These are phyloP conservation scores for Panthera uncia DNA, from an alignment of 2,113 vertebrate genomes.

Conservation along the genomic window DNA sequence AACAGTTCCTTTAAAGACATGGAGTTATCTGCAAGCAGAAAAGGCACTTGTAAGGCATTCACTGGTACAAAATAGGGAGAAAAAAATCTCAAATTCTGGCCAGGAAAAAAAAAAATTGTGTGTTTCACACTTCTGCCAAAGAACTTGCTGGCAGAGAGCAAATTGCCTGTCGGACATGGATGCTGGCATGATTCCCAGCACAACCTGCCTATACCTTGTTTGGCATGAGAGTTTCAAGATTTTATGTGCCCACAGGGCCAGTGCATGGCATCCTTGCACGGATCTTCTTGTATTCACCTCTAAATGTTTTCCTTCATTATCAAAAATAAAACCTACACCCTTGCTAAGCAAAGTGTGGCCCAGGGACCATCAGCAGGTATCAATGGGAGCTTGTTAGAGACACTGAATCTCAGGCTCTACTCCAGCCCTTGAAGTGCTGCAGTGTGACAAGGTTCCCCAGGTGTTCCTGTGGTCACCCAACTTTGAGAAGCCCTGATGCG, in stretches of 20 bases:
- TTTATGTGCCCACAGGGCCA: neutral
- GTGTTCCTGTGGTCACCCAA: neutral
- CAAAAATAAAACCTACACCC: neutral
- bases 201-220: conserved; percentile 34
- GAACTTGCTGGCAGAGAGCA: conserved; percentile 67
- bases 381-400: neutral
- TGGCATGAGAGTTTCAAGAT: conserved; percentile 46
- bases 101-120: conserved; percentile 12
- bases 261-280: neutral
- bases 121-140: conserved; percentile 63
- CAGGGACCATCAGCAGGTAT: neutral
- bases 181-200: conserved; percentile 27
- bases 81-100: conserved; percentile 42
- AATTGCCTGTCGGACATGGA: conserved; percentile 48
- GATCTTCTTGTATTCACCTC: neutral
- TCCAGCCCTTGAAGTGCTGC: neutral
- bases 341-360: neutral
- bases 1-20: conserved; percentile 4
- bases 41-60: conserved; percentile 49
- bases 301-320: neutral
- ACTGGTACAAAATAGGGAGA: neutral
- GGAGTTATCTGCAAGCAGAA: conserved; percentile 30
- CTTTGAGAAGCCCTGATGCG: neutral
- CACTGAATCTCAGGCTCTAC: neutral
- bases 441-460: neutral